Conservation (phyloP, 2,113 vertebrate genomes). For the Tapirus terrestris region DNA sequence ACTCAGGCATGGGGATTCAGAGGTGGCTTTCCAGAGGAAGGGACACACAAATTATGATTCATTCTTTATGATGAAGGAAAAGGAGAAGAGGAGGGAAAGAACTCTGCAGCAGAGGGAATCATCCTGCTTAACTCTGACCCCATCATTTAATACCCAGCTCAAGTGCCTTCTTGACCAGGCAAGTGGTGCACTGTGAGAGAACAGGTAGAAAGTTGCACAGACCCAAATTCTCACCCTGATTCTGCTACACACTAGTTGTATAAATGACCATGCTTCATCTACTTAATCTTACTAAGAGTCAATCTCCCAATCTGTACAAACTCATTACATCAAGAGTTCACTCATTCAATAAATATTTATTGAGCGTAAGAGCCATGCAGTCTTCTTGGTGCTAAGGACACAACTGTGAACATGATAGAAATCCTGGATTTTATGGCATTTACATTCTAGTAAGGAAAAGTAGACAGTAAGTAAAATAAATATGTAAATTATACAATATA, state of each 20-base stretch:
- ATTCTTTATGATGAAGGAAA: not conserved
- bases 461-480: not conserved
- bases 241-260: not conserved
- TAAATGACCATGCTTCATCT: not conserved
- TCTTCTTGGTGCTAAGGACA: not conserved
- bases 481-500: not conserved
- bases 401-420: not conserved
- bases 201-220: not conserved
- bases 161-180: not conserved
- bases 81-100: not conserved
- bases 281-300: not conserved
- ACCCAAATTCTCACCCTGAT: not conserved
- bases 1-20: not conserved
- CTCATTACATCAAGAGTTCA: not conserved
- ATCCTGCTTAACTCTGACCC: not conserved
- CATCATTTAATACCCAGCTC: not conserved
- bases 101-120: not conserved
- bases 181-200: not conserved
- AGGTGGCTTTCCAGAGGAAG: not conserved
- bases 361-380: not conserved
- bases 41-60: not conserved
- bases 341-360: not conserved
- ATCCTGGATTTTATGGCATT: not conserved
- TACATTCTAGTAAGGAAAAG: not conserved
- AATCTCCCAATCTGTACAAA: not conserved